Conservation (phyloP, 2,888 invertebrate species). For the Bellardia pandia region DNA sequence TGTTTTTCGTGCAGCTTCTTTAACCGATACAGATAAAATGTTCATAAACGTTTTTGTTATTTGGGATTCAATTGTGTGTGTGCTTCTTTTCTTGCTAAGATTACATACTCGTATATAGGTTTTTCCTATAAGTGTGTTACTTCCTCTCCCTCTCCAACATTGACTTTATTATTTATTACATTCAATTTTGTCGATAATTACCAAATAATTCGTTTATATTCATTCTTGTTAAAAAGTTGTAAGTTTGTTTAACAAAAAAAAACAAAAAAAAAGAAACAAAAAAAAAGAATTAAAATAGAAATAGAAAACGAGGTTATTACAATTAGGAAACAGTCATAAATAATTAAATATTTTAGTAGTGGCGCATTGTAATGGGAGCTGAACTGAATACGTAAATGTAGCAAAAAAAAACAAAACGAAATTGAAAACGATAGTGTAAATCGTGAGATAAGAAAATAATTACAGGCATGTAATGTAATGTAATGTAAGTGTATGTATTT, state of each 20-base stretch:
- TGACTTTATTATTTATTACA: constrained; percentile 74
- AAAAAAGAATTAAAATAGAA: not conserved
- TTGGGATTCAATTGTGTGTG: not conserved
- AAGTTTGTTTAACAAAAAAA: constrained; percentile 42
- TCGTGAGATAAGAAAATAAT: constrained; percentile 63
- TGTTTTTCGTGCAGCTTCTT: too few relatives aligned
- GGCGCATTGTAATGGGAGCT: constrained; percentile 39
- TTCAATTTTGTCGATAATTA: constrained; percentile 81
- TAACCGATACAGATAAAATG: too few relatives aligned
- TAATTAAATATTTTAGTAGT: constrained; percentile 59
- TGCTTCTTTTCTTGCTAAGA: not conserved
- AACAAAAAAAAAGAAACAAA: not conserved
- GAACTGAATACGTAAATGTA: not conserved
- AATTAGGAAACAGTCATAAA: constrained; percentile 64
- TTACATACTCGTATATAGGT: constrained; percentile 11
- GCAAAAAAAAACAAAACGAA: constrained; percentile 18
- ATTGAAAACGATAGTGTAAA: constrained; percentile 33
- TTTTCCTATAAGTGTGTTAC: not conserved
- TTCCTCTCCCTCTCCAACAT: not conserved
- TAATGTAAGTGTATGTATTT: not conserved
- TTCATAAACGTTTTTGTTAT: too few relatives aligned
- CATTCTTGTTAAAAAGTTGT: constrained; percentile 50
- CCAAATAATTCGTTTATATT: constrained; percentile 79
- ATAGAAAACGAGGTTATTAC: constrained; percentile 71
- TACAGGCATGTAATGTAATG: constrained; percentile 44